Percentiles rank a stretch among this genome's conserved stretches.
phyloP scores from a whole-genome alignment of 1,140 invertebrate genomes.

The Spodoptera litura region DNA sequence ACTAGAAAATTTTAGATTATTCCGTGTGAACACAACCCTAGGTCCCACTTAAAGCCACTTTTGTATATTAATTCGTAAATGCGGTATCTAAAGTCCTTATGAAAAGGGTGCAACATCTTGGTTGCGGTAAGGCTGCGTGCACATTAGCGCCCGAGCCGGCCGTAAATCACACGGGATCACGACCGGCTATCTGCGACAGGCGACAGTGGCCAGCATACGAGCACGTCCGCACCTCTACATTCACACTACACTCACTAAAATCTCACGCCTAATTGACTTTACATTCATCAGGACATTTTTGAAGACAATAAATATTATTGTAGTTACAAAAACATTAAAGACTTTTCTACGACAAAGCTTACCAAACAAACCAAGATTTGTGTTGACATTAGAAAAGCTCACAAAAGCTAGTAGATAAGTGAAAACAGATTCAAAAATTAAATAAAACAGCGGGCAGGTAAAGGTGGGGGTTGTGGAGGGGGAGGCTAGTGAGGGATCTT shows the following conservation, averaged over 20 bases:
- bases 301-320: no score
- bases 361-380: slow-evolving; percentile 1
- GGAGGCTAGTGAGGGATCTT: slow-evolving; percentile 66
- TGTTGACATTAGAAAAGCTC: slow-evolving; percentile 37
- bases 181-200: slow-evolving; percentile 68
- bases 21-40: not conserved
- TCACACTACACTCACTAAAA: slow-evolving; percentile 39
- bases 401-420: slow-evolving; percentile 46
- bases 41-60: slow-evolving; percentile 6
- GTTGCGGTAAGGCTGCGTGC: slow-evolving; percentile 57
- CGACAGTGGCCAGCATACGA: slow-evolving; percentile 37
- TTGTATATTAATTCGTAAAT: slow-evolving; percentile 36
- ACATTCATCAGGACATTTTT: not conserved
- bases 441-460: slow-evolving; percentile 81
- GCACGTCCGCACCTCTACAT: slow-evolving; percentile 48
- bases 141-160: slow-evolving; percentile 59
- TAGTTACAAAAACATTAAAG: no score
- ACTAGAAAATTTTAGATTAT: slow-evolving; percentile 2
- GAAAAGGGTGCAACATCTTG: slow-evolving; percentile 51
- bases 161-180: slow-evolving; percentile 76
- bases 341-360: not conserved
- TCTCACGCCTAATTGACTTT: slow-evolving; percentile 42
- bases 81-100: slow-evolving; percentile 39
- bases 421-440: slow-evolving; percentile 72
- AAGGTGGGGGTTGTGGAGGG: slow-evolving; percentile 55